Conservation (phyloP, 2,888 invertebrate genomes). For the Julus scandinavius region DNA sequence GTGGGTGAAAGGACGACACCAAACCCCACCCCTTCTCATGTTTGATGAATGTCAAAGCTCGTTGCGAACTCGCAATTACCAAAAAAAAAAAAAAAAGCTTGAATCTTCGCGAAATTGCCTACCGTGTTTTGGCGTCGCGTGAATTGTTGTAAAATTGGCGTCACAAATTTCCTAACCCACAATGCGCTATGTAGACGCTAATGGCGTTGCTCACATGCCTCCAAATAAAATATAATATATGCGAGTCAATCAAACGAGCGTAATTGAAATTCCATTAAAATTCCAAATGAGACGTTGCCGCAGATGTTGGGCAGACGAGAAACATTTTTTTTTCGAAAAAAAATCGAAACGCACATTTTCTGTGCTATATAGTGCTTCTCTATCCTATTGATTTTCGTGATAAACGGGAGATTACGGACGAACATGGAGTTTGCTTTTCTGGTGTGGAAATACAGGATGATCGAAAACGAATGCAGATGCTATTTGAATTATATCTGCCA, state of each 20-base stretch:
- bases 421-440: background rate
- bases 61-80: background rate
- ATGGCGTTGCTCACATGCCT: conserved; percentile 26
- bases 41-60: background rate
- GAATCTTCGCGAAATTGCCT: conserved; percentile 7
- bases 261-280: conserved; percentile 42
- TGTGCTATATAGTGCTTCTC: background rate
- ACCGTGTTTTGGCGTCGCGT: background rate
- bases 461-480: background rate
- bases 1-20: background rate
- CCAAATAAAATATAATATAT: conserved; percentile 9
- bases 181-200: background rate
- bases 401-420: background rate
- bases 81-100: background rate
- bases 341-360: background rate
- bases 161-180: conserved; percentile 8
- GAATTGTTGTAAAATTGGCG: conserved; percentile 17
- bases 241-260: conserved; percentile 39
- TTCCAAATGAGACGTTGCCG: conserved; percentile 22
- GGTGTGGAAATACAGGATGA: background rate
- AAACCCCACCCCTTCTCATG: background rate
- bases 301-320: background rate
- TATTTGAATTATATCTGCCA: too few relatives aligned
- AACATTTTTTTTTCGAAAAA: background rate
- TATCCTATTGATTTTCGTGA: conserved; percentile 1